Evolutionary conservation across 2,888 invertebrate genomes (phyloP).

Genomic region (Eupithecia insigniata): DNA sequence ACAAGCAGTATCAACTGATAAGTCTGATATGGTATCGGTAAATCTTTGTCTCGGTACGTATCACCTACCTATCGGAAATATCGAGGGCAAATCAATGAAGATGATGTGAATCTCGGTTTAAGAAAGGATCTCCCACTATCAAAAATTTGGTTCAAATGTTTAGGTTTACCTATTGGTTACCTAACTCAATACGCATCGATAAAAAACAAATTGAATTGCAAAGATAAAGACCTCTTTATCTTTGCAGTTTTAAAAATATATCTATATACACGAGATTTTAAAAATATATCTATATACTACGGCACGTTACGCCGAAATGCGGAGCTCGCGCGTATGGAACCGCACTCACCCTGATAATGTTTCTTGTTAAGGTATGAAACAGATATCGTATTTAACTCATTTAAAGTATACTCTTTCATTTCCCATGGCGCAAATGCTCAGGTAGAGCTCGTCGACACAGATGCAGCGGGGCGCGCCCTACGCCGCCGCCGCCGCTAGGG

Average conservation of each 20-base stretch:
- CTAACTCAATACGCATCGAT: not conserved
- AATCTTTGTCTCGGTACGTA: slow-evolving; percentile 26
- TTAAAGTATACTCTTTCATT: no score
- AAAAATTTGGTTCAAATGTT: not conserved
- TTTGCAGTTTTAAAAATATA: no score
- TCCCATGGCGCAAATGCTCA: no score
- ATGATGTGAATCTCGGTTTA: not conserved
- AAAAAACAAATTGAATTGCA: not conserved
- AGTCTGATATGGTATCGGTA: slow-evolving; percentile 36
- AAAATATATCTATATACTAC: no score
- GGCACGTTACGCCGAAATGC: not conserved
- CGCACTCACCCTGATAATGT: not conserved
- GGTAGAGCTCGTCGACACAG: no score
- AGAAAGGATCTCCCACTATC: not conserved
- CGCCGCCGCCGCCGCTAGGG: no score
- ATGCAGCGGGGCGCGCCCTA: no score
- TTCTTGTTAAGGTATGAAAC: no score
- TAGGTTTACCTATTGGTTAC: not conserved
- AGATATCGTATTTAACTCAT: no score
- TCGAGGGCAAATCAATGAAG: slow-evolving; percentile 27
- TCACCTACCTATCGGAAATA: slow-evolving; percentile 22
- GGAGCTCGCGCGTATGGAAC: not conserved
- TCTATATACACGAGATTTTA: no score
- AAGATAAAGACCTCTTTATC: no score
- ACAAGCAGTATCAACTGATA: slow-evolving; percentile 37